phyloP scores from a whole-genome alignment of 2,113 vertebrate species.

The Pelobates fuscus region DNA sequence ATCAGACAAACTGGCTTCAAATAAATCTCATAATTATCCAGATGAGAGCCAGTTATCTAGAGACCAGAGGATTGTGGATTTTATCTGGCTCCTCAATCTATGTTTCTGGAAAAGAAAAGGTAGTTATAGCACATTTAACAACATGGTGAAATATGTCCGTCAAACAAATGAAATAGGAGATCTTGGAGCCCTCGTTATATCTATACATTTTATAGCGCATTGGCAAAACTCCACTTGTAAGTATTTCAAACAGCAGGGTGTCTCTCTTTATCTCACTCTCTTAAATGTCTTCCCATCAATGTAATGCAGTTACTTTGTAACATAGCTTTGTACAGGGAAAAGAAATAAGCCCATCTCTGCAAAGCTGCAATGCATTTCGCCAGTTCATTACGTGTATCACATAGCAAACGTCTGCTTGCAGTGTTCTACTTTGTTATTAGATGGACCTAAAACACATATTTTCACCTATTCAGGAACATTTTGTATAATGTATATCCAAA shows the following conservation, averaged over 20 bases:
- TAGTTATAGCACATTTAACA: slow-evolving; percentile 6
- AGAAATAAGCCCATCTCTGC: background rate
- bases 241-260: slow-evolving; percentile 25
- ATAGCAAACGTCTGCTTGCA: too few relatives aligned
- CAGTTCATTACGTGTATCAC: background rate
- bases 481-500: too few relatives aligned
- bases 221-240: slow-evolving; percentile 27
- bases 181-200: background rate
- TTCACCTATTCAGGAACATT: too few relatives aligned
- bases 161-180: slow-evolving; percentile 44
- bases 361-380: slow-evolving; percentile 7
- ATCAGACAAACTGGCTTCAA: too few relatives aligned
- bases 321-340: slow-evolving; percentile 5
- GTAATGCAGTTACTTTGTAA: slow-evolving; percentile 4
- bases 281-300: background rate
- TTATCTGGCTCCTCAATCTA: background rate
- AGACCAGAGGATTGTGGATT: background rate
- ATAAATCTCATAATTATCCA: too few relatives aligned
- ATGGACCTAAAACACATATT: background rate
- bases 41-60: background rate
- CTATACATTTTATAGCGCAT: slow-evolving; percentile 21
- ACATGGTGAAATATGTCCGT: slow-evolving; percentile 27
- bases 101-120: too few relatives aligned
- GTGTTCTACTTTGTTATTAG: background rate
- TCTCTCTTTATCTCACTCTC: slow-evolving; percentile 7